Percentiles rank a stretch among this genome's conserved stretches.
phyloP scores from a whole-genome alignment of 2,113 vertebrate species.

The Leptobrachium ailaonicum region DNA sequence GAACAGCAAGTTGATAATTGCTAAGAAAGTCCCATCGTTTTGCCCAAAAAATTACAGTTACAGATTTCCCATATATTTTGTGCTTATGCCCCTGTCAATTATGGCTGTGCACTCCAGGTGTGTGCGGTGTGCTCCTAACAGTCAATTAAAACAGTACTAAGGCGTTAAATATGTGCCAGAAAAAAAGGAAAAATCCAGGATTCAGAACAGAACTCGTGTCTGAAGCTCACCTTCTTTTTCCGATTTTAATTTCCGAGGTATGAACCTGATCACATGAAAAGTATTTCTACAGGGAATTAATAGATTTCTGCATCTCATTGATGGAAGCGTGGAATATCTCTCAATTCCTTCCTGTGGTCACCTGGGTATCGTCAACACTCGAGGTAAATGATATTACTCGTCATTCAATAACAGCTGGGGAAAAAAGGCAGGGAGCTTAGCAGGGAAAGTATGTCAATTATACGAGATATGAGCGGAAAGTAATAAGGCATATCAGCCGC shows the following conservation, averaged over 20 bases:
- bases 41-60: too few relatives aligned
- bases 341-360: conserved; percentile 39
- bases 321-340: conserved; percentile 28
- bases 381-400: conserved; percentile 48
- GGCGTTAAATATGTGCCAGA: too few relatives aligned
- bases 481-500: conserved; percentile 39
- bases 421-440: conserved; percentile 41
- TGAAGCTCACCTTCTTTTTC: background rate
- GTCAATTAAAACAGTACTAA: too few relatives aligned
- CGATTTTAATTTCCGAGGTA: conserved; percentile 21
- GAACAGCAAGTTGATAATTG: too few relatives aligned
- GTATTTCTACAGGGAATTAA: conserved; percentile 48
- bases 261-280: conserved; percentile 44
- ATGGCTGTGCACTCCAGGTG: too few relatives aligned
- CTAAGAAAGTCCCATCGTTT: too few relatives aligned
- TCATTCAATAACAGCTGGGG: conserved; percentile 47
- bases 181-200: background rate
- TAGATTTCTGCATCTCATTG: conserved; percentile 50
- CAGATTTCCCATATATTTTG: too few relatives aligned
- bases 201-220: conserved; percentile 16
- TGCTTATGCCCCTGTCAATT: too few relatives aligned
- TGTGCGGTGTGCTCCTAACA: too few relatives aligned
- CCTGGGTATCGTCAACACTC: conserved; percentile 45
- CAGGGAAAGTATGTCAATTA: conserved; percentile 43
- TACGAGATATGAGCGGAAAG: conserved; percentile 44